Evolutionary conservation across 2,797 vertebrate genomes (phyloP).

Genomic region (Octomys mimax): DNA sequence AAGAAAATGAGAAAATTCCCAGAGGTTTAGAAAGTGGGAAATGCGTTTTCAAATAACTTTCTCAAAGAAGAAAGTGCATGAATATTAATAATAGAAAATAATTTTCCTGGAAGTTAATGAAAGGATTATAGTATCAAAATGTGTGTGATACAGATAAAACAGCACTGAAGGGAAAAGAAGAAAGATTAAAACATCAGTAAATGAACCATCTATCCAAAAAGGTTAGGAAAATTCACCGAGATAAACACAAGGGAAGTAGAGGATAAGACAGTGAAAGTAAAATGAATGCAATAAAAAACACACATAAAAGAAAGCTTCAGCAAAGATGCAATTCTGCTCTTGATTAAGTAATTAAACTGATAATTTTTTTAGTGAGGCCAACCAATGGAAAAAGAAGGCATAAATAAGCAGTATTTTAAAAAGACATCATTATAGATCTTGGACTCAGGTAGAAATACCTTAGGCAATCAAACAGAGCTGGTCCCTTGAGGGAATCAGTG

Average conservation of each 20-base stretch:
- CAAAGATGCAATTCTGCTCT: conserved; percentile 19
- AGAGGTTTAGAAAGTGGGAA: conserved; percentile 6
- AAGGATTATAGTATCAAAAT: conserved; percentile 5
- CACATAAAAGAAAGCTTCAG: neutral
- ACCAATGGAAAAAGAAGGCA: neutral
- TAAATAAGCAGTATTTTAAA: neutral
- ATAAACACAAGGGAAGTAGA: neutral
- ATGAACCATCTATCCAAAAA: neutral
- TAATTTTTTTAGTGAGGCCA: neutral
- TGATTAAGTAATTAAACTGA: conserved; percentile 5
- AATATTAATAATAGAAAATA: conserved; percentile 24
- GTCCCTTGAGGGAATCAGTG: neutral
- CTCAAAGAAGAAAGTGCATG: conserved; percentile 30
- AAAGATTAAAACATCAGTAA: conserved; percentile 25
- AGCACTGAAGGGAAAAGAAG: neutral
- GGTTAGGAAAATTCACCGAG: neutral
- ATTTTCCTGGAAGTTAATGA: neutral
- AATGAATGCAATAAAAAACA: neutral
- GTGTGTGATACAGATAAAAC: neutral
- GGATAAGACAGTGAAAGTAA: neutral
- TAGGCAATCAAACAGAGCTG: neutral
- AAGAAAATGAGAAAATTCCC: neutral
- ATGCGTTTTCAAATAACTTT: neutral
- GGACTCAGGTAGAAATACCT: neutral
- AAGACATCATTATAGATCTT: neutral